Base-by-base conservation (phyloP, 1,140 invertebrate genomes). In the Dendrolimus punctatus region DNA sequence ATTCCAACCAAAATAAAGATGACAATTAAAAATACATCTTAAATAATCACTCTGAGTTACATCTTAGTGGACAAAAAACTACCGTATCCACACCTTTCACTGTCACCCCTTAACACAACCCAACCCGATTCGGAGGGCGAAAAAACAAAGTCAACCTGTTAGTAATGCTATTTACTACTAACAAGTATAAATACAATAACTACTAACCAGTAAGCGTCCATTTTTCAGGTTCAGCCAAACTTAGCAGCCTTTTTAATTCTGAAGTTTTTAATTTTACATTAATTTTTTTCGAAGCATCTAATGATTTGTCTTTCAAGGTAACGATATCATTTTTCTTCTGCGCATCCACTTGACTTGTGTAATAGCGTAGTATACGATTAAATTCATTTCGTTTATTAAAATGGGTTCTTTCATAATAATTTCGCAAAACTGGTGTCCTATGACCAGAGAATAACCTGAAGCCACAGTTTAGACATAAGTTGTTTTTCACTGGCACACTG, bases 221-320 rank as follows among this genome's bases (percentile, higher is more conserved):
- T 89, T 93, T 94, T 72, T 95, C 93, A 6, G 92, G 90, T 62
- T 88, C 90, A 2, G 93, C 91, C 55, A 95, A 74, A 8, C 80
- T 69, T 49, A 95, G 80, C 10, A 95, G 72, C 61, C 91, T 87
- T 49, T 76, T 89, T 9, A 93, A 57, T 56, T 93, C 91, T 0
- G 91, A 89, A 43, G 76, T 80, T 58, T 85, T 90, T 69, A 90
- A 80, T 64, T 87, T 84, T 37, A 71, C 62, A 57, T 74, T 84
- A 37, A 81, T 81, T 54, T 79, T 76, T 4, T 76, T 68, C 23
- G 68, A 67, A 37, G 60, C 45, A 8, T 53, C 54, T 62, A 77
- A 51, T 6, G 55, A 48, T 57, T 78, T 76, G 52, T 68, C 62
- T 53, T 75, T 74, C 40, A 72, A 8, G 39, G 46, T 68, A 54